These are phyloP conservation scores for Oncopeltus fasciatus DNA, from an alignment of 1,140 invertebrate genomes.

Conservation along the genomic window DNA sequence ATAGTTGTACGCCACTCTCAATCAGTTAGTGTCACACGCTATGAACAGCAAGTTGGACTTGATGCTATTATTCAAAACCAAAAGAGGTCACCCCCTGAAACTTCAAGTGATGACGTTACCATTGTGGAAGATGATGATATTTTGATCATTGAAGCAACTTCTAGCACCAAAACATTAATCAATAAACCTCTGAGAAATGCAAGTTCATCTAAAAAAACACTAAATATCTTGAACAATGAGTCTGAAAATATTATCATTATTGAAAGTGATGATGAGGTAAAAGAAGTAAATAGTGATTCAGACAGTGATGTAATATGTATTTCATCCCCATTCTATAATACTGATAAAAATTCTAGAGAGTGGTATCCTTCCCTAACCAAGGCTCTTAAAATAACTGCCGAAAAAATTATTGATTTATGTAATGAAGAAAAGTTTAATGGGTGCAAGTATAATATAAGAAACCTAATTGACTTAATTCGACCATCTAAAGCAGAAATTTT, in stretches of 20 bases:
- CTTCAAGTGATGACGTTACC: not conserved
- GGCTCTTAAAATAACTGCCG: not conserved
- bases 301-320: not conserved
- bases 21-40: not conserved
- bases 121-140: not conserved
- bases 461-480: not conserved
- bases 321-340: not conserved
- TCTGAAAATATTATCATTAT: not conserved
- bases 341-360: not conserved
- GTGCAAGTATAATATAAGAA: not conserved
- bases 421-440: not conserved
- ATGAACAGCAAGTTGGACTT: not conserved
- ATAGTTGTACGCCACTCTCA: conserved; percentile 20
- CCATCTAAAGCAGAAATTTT: not conserved
- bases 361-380: not conserved
- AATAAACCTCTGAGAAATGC: not conserved
- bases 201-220: not conserved
- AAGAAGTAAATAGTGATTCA: not conserved
- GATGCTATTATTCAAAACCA: not conserved
- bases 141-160: not conserved
- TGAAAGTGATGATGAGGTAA: not conserved
- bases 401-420: conserved; percentile 1
- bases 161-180: not conserved
- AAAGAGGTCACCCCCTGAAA: not conserved
- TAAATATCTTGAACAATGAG: not conserved